phyloP scores from a whole-genome alignment of 2,797 vertebrate genomes.

The Neosilurus hyrtlii region DNA sequence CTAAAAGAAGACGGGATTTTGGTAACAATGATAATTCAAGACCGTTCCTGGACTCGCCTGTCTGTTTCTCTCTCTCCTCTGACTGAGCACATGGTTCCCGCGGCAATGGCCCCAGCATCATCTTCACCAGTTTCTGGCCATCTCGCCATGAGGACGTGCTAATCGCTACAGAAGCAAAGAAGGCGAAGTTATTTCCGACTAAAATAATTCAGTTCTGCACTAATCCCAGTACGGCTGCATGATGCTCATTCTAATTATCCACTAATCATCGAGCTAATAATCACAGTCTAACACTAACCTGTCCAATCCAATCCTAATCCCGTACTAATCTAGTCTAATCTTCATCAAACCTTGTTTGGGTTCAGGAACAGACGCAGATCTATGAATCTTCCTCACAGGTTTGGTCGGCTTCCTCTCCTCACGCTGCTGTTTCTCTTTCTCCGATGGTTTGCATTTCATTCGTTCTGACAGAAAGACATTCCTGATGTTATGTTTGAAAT shows the following conservation, averaged over 20 bases:
- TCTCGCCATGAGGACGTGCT: slow-evolving; percentile 90
- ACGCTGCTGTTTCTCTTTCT: slow-evolving; percentile 54
- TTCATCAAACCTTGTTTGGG: slow-evolving; percentile 78
- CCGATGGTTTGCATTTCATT: slow-evolving; percentile 34
- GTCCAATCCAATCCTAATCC: background rate
- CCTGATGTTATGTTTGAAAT: background rate
- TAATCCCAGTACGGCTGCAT: background rate
- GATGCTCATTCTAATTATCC: background rate
- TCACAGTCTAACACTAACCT: background rate
- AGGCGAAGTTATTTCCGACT: too few relatives aligned
- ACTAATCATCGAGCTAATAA: background rate
- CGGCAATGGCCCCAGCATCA: slow-evolving; percentile 83
- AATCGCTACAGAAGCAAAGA: slow-evolving; percentile 70
- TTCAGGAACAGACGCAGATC: slow-evolving; percentile 70
- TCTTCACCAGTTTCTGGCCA: slow-evolving; percentile 90
- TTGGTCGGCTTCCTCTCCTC: slow-evolving; percentile 68
- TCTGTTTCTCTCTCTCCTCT: slow-evolving; percentile 69
- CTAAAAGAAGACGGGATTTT: background rate
- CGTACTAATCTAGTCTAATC: background rate
- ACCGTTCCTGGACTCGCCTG: slow-evolving; percentile 66
- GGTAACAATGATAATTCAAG: background rate
- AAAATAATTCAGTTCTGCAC: too few relatives aligned
- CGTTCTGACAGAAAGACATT: slow-evolving; percentile 12
- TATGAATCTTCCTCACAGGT: slow-evolving; percentile 86
- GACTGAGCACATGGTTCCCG: slow-evolving; percentile 71